These are phyloP conservation scores for Oreohelix idahoensis DNA, from an alignment of 1,140 invertebrate species.

Conservation along the genomic window DNA sequence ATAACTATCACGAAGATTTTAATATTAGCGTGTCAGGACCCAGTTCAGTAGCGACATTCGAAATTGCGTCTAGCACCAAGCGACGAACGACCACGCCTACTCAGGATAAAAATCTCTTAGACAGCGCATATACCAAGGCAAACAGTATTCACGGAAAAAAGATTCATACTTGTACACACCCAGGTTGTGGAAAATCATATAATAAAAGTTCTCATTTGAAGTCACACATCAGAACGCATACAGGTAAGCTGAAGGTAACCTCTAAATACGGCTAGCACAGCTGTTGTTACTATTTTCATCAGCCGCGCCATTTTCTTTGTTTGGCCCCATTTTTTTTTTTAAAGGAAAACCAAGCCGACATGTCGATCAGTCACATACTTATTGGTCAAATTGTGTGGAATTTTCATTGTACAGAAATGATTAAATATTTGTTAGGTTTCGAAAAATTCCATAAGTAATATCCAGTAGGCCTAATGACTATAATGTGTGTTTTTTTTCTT, in stretches of 20 bases:
- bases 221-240: slow-evolving; percentile 78
- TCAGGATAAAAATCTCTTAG: slow-evolving; percentile 59
- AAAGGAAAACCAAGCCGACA: background rate
- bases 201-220: slow-evolving; percentile 83
- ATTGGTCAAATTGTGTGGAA: too few species aligned
- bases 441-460: too few species aligned
- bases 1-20: slow-evolving; percentile 41
- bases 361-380: background rate
- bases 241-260: slow-evolving; percentile 64
- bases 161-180: slow-evolving; percentile 78
- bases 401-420: too few species aligned
- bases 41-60: background rate
- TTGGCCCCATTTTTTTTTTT: slow-evolving; percentile 13
- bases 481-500: too few species aligned
- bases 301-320: slow-evolving; percentile 42
- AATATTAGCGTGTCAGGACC: slow-evolving; percentile 4
- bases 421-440: too few species aligned
- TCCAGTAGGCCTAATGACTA: too few species aligned
- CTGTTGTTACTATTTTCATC: slow-evolving; percentile 36
- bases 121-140: slow-evolving; percentile 73
- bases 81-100: slow-evolving; percentile 37
- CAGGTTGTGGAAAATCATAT: slow-evolving; percentile 81
- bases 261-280: background rate
- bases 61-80: slow-evolving; percentile 14
- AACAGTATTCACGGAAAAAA: slow-evolving; percentile 73